Evolutionary conservation across 2,797 vertebrate species (phyloP), one percentile per base, ranked within the genome.

Genomic region (Rhodeus uyekii): DNA sequence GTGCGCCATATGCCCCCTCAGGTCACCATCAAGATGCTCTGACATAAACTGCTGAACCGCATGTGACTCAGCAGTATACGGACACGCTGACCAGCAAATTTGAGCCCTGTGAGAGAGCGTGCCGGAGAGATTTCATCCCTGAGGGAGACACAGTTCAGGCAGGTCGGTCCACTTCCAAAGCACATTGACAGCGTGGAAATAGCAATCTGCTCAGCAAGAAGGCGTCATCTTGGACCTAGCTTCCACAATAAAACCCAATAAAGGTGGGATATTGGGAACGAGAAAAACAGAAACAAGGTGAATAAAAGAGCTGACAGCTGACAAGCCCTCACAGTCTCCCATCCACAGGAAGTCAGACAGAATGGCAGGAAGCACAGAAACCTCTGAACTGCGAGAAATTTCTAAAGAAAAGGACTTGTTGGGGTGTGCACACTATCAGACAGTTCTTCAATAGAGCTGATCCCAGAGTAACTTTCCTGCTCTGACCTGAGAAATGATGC

Each of bases 151-250:
- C 89, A 84, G 74, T 87, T 84, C 90, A 19, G 61, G 46, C 63
- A 36, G 19, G 50, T 48, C 22, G 9, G 29, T 69, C 74, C 34
- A 13, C 32, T 16, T 53, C 81, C 80, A 74, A 48, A 84, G 61
- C 77, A 75, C 68, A 83, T 89, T 91, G 91, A 92, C 92, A 92
- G 90, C 85, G 83, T 94, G 91, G 92, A 94, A 94, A 95, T 92
- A 85, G 87, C 85, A 93, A 92, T 91, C 86, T 90, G 85, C 89
- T 86, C 90, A 89, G 84, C 83, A 87, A 87, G 89, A 90, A 86
- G 87, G 81, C n/a, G n/a, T 76, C 69, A 42, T 46, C 86, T 75
- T 63, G 63, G 58, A 72, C 79, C 71, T 81, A 74, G 86, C 50
- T 16, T 87, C 71, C 34, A 81, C 79, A 74, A 55, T 82, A 67